A percentile compares a stretch with the other conserved stretches of the same genome.
These are phyloP conservation scores for Rhinoptilus africanus DNA, from an alignment of 2,113 vertebrate genomes.

Conservation along the genomic window DNA sequence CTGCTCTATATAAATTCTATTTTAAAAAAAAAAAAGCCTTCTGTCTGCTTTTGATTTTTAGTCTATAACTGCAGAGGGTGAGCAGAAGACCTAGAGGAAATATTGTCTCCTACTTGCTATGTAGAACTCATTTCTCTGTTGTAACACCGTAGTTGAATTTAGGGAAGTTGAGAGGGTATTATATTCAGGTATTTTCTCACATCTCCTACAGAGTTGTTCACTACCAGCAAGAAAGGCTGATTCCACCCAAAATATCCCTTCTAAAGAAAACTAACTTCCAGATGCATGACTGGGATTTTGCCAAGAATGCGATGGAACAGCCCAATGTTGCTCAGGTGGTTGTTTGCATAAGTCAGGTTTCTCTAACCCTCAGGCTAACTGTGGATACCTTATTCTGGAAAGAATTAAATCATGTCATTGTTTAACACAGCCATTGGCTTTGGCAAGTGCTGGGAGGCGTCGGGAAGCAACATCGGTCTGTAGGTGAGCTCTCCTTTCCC, in stretches of 20 bases:
- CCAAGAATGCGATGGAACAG: not conserved
- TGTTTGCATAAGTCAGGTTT: not conserved
- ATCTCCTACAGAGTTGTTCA: not conserved
- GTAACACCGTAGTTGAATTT: not conserved
- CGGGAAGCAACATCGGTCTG: not conserved
- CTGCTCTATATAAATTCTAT: not conserved
- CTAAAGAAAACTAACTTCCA: not conserved
- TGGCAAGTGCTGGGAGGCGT: not conserved
- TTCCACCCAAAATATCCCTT: not conserved
- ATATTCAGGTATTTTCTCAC: not conserved
- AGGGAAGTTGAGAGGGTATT: not conserved
- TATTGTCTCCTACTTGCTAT: not conserved
- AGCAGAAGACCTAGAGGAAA: not conserved
- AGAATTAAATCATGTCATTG: not conserved
- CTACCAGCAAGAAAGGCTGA: not conserved
- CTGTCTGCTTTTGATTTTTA: not conserved
- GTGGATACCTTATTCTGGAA: not conserved
- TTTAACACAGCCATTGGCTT: not conserved
- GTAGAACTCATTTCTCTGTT: not conserved
- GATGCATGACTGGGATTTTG: not conserved
- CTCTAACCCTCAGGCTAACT: not conserved
- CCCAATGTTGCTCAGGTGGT: too few species aligned
- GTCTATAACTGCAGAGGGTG: not conserved
- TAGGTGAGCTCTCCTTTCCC: not conserved
- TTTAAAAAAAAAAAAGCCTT: not conserved